phyloP scores from a whole-genome alignment of 2,113 vertebrate genomes.

The Brachypodius melanocephalos region DNA sequence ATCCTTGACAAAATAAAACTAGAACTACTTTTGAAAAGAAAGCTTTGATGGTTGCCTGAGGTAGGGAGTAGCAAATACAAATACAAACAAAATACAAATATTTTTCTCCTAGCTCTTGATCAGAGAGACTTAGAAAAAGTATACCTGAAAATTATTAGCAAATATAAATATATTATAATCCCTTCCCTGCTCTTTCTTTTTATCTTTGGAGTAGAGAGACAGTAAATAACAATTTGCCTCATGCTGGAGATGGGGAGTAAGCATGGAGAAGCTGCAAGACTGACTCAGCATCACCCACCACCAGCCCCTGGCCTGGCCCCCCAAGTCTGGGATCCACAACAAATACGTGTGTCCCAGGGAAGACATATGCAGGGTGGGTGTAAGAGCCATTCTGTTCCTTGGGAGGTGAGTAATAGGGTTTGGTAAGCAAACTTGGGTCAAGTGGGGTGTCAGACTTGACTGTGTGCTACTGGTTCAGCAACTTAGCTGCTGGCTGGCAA shows the following conservation, averaged over 20 bases:
- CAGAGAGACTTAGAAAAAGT: not conserved
- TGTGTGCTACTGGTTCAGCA: not conserved
- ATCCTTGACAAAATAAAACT: not conserved
- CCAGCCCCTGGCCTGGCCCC: not conserved
- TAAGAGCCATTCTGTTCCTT: not conserved
- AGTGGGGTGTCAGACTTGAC: not conserved
- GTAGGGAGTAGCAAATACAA: not conserved
- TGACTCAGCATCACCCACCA: not conserved
- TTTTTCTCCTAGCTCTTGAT: not conserved
- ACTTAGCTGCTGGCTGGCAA: not conserved
- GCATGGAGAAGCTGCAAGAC: not conserved
- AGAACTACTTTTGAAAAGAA: not conserved
- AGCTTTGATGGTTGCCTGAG: not conserved
- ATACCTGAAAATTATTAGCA: not conserved
- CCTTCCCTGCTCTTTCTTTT: not conserved
- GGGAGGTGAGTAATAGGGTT: not conserved
- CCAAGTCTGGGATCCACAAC: fast-evolving
- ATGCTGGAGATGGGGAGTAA: not conserved
- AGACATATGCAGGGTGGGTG: not conserved
- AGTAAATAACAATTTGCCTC: not conserved
- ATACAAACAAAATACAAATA: not conserved
- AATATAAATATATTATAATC: not conserved
- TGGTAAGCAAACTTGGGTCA: not conserved
- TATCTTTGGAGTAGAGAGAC: not conserved
- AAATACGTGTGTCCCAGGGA: not conserved